Evolutionary conservation across 2,888 invertebrate genomes (phyloP), one percentile per base, ranked within the genome.

Genomic region (Charanyca ferruginea): DNA sequence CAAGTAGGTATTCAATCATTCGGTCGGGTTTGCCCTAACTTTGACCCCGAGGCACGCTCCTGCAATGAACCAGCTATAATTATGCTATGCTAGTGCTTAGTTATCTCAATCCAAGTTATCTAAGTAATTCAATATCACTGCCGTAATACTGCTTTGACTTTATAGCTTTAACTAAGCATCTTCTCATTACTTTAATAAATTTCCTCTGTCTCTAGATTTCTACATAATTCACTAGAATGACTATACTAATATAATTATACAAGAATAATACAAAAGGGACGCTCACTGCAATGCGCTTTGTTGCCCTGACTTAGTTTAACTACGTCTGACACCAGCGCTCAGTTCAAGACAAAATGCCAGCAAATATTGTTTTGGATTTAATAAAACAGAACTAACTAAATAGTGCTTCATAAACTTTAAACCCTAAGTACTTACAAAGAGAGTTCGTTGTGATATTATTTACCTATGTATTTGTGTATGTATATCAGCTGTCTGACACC

Each of bases 131-230:
- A 57, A 63, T 70, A 54, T 69, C n/a, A 2, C 22, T 48, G 22
- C 35, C 22, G 53, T 63, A 73, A 63, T 75, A 38, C 23, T 70
- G 38, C 64, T 52, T 61, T 38, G 44, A 52, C 53, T 62, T 61
- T 51, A 62, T 60, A 52, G 44, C 61, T 71, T 55, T 45, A 73
- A 47, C 45, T 54, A 5, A 42, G 47, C 32, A 62, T 20, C 25
- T 71, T 58, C 71, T 67, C 48, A 45, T 73, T 78, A 78, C 48
- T 60, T 58, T 49, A 78, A 73, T 63, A 28, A 60, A 58, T 78
- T 60, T 67, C 41, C 63, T 44, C 51, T 47, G 58, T 63, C 73
- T 64, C 38, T 42, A 58, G 51, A 64, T 67, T 55, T 58, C 45
- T 45, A 44, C 45, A 44, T 59, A 58, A 72, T 55, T 59, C 38